phyloP scores from a whole-genome alignment of 2,888 invertebrate genomes.

The Gymnosoma rotundatum region DNA sequence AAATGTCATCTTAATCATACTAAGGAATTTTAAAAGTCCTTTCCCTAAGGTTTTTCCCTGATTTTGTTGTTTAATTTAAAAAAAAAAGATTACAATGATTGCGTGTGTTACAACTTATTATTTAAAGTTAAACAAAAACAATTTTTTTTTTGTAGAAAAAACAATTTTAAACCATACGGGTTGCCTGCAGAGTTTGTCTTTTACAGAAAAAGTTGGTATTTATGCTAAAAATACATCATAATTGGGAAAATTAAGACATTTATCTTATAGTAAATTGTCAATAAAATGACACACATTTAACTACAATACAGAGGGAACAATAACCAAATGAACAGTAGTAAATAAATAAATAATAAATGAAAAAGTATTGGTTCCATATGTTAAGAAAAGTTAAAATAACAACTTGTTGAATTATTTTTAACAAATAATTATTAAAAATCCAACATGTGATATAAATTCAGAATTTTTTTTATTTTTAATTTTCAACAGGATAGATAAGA shows the following conservation, averaged over 20 bases:
- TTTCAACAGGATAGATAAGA: too few relatives aligned
- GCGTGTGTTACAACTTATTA: slow-evolving; percentile 17
- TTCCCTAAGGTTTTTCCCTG: not conserved
- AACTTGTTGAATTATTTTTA: too few relatives aligned
- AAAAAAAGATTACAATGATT: slow-evolving; percentile 10
- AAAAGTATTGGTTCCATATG: too few relatives aligned
- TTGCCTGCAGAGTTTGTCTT: not conserved
- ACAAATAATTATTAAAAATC: too few relatives aligned
- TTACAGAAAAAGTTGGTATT: not conserved
- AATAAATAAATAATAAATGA: too few relatives aligned
- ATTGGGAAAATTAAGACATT: not conserved
- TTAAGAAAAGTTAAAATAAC: too few relatives aligned
- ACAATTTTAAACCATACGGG: slow-evolving; percentile 8
- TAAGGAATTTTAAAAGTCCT: not conserved
- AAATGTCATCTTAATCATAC: slow-evolving; percentile 36
- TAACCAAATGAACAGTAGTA: too few relatives aligned
- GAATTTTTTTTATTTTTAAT: too few relatives aligned
- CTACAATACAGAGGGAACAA: too few relatives aligned
- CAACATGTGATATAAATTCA: too few relatives aligned
- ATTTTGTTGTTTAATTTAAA: slow-evolving; percentile 40
- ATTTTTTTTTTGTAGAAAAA: not conserved
- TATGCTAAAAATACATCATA: not conserved
- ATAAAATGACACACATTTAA: not conserved
- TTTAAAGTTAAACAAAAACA: not conserved
- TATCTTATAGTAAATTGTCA: not conserved